These are phyloP conservation scores for Bursaphelenchus mucronatus DNA, from an alignment of 1,140 invertebrate species.

Conservation along the genomic window DNA sequence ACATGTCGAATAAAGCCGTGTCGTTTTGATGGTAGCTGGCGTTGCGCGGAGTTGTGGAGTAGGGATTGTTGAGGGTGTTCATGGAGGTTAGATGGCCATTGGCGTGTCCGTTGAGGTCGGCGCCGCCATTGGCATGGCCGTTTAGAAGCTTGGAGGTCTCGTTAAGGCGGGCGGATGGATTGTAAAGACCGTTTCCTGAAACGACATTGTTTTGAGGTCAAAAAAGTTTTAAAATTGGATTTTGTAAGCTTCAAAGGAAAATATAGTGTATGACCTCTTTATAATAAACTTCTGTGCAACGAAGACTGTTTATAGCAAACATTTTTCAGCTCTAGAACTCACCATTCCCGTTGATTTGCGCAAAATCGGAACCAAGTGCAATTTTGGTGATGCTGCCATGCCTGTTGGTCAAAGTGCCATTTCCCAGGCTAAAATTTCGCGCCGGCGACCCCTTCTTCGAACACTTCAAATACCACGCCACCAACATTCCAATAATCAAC, in stretches of 20 bases:
- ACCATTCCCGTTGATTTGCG: constrained; percentile 31
- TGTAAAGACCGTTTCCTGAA: neutral
- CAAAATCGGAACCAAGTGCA: constrained; percentile 31
- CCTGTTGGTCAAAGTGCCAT: constrained; percentile 33
- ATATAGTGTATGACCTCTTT: too few species aligned
- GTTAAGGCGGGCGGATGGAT: constrained; percentile 26
- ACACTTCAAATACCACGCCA: constrained; percentile 59
- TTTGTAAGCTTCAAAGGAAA: too few species aligned
- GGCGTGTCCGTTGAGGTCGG: constrained; percentile 29
- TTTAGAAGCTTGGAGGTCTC: constrained; percentile 55
- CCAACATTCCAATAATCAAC: constrained; percentile 61
- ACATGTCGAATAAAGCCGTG: constrained; percentile 19
- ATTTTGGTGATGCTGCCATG: constrained; percentile 51
- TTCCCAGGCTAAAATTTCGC: constrained; percentile 1
- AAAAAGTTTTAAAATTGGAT: too few species aligned
- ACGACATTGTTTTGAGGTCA: neutral
- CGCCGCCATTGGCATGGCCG: constrained; percentile 45
- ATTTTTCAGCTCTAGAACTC: too few species aligned
- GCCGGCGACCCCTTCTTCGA: constrained; percentile 34
- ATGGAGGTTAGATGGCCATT: neutral
- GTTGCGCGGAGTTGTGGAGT: too few species aligned
- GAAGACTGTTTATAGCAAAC: too few species aligned
- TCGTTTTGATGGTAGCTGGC: neutral
- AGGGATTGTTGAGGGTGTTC: too few species aligned
- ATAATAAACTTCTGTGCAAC: too few species aligned